phyloP scores from a whole-genome alignment of 2,888 invertebrate genomes.

The Chrysina gloriosa region DNA sequence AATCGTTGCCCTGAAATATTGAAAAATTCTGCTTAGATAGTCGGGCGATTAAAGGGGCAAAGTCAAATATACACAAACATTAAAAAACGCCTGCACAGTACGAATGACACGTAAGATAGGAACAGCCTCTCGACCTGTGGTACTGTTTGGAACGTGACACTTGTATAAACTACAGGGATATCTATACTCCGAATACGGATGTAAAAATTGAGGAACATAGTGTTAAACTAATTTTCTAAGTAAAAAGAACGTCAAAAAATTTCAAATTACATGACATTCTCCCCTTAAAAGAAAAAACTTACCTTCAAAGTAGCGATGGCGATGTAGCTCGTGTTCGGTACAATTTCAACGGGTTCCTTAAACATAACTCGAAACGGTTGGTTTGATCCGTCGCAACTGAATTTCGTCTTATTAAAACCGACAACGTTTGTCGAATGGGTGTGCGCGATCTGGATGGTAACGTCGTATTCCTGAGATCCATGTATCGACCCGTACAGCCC shows the following conservation, averaged over 20 bases:
- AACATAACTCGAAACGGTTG: conserved; percentile 85
- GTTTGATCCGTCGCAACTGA: conserved; percentile 82
- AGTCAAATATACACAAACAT: too few species aligned
- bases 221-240: too few species aligned
- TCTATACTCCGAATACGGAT: too few species aligned
- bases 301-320: conserved; percentile 84
- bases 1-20: conserved; percentile 80
- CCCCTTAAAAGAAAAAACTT: conserved; percentile 48
- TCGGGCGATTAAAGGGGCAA: too few species aligned
- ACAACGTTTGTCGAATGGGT: conserved; percentile 79
- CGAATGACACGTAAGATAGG: too few species aligned
- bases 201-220: too few species aligned
- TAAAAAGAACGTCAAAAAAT: too few species aligned
- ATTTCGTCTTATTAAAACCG: conserved; percentile 80
- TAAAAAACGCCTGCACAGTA: too few species aligned
- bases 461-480: conserved; percentile 82
- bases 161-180: too few species aligned
- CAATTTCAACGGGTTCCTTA: conserved; percentile 85
- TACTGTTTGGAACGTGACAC: too few species aligned
- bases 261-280: too few species aligned
- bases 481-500: conserved; percentile 87
- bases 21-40: neutral
- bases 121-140: too few species aligned
- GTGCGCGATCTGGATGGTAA: conserved; percentile 81
- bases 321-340: conserved; percentile 82